These are phyloP conservation scores for Heteromormyrus szaboi DNA, from an alignment of 2,797 vertebrate species.

Conservation along the genomic window DNA sequence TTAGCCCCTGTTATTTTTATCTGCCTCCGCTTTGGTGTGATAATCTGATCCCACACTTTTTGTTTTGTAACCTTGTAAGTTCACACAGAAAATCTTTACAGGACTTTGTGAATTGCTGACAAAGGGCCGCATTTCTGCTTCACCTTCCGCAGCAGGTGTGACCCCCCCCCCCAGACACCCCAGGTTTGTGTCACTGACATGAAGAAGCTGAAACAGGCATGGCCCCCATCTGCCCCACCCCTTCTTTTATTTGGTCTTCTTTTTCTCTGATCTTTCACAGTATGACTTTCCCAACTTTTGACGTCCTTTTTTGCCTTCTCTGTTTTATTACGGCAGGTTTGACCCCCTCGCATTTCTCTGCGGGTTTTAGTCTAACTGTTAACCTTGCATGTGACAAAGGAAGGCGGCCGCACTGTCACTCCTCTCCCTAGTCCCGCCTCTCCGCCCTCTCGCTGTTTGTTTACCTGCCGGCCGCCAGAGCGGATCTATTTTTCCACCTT, in stretches of 20 bases:
- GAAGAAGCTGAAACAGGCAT: neutral
- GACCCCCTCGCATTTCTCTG: slow-evolving; percentile 40
- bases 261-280: neutral
- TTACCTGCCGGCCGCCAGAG: neutral
- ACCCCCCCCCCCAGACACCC: neutral
- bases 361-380: slow-evolving; percentile 29
- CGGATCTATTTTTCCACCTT: neutral
- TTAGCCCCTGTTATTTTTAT: neutral
- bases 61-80: neutral
- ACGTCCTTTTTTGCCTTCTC: neutral
- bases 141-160: neutral
- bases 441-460: slow-evolving; percentile 34
- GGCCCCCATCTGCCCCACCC: neutral
- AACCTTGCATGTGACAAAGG: slow-evolving; percentile 10
- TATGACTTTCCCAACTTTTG: neutral
- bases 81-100: neutral
- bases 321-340: neutral
- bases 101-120: neutral
- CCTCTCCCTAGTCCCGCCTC: slow-evolving; percentile 24
- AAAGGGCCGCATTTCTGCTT: neutral
- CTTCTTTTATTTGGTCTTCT: neutral
- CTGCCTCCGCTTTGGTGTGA: neutral
- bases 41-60: neutral
- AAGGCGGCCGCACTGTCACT: slow-evolving; percentile 15
- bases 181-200: neutral